Conservation (phyloP, 2,888 invertebrate species). For the Drosophila pseudotakahashii region DNA sequence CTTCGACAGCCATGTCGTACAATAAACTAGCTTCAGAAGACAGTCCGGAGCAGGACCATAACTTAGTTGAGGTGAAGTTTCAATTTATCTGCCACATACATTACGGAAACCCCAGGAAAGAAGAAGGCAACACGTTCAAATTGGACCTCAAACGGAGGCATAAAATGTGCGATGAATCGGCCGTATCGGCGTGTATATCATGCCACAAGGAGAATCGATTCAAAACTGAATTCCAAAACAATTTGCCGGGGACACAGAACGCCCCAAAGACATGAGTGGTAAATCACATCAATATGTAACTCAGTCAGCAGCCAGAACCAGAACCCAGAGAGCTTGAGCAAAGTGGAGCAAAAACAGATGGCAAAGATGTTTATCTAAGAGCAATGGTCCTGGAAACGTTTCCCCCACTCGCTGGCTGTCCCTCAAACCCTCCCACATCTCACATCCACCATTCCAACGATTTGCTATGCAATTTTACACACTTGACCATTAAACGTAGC, state of each 20-base stretch:
- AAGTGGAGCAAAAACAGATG: constrained; percentile 36
- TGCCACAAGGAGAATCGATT: constrained; percentile 57
- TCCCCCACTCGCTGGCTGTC: constrained; percentile 4
- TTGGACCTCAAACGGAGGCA: constrained; percentile 36
- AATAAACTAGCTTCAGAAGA: constrained; percentile 3
- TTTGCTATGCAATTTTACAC: constrained; percentile 81
- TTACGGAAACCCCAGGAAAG: constrained; percentile 9
- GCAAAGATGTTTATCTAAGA: constrained; percentile 77
- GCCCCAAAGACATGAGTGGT: constrained; percentile 78
- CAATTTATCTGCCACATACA: constrained; percentile 30
- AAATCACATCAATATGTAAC: constrained; percentile 82
- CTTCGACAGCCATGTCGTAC: background rate
- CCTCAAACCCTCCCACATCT: background rate
- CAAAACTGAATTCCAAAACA: constrained; percentile 78
- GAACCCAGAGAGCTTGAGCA: constrained; percentile 17
- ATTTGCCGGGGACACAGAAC: constrained; percentile 64
- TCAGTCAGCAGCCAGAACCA: constrained; percentile 40
- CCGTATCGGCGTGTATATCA: constrained; percentile 44
- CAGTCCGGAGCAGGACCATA: constrained; percentile 1
- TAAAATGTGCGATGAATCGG: constrained; percentile 54
- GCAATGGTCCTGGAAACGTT: constrained; percentile 34
- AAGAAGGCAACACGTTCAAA: constrained; percentile 24
- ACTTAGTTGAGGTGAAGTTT: constrained; percentile 23
- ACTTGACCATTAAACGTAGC: constrained; percentile 81
- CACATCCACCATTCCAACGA: constrained; percentile 51